Conservation (phyloP, 1,140 invertebrate genomes). For the Leptopilina boulardi region DNA sequence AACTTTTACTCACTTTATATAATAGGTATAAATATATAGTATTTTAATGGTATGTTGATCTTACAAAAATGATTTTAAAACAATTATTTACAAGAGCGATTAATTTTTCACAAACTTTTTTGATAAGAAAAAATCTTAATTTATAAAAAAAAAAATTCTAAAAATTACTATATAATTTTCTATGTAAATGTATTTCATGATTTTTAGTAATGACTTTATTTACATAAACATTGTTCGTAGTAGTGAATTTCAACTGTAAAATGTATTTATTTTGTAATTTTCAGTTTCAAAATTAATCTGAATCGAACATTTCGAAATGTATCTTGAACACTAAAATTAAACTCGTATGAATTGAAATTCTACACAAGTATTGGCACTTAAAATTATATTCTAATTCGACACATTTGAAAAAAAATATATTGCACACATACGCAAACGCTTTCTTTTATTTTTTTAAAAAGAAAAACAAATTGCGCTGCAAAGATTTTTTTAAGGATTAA, state of each 20-base stretch:
- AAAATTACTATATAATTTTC: background rate
- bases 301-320: background rate
- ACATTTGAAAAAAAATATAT: slow-evolving; percentile 14
- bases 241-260: background rate
- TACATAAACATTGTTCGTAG: background rate
- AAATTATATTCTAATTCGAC: slow-evolving; percentile 23
- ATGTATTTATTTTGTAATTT: background rate
- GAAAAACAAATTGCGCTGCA: background rate
- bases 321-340: background rate
- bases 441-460: background rate
- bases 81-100: too few relatives aligned
- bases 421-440: slow-evolving; percentile 20
- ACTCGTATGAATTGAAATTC: background rate
- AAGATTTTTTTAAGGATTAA: slow-evolving; percentile 30
- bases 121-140: too few relatives aligned
- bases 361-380: slow-evolving; percentile 32
- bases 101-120: too few relatives aligned
- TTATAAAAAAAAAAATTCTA: too few relatives aligned
- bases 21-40: too few relatives aligned
- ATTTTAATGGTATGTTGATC: too few relatives aligned
- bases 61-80: too few relatives aligned
- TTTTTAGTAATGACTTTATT: background rate
- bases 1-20: too few relatives aligned
- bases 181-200: background rate
- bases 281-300: background rate